These are phyloP conservation scores for Pelodiscus sinensis DNA, from an alignment of 2,113 vertebrate species.

Conservation along the genomic window DNA sequence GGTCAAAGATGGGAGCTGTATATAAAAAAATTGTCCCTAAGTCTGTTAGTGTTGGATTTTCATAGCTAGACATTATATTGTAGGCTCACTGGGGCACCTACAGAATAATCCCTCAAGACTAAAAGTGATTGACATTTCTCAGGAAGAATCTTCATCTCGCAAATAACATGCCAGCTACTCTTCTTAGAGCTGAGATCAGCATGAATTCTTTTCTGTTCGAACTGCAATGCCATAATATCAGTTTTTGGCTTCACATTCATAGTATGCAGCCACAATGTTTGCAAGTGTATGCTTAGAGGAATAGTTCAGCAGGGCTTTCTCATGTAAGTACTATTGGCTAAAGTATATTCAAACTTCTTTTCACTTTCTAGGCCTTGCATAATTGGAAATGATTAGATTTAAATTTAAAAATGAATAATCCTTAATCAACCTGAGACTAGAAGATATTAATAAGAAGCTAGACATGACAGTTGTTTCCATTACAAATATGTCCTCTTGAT, in stretches of 20 bases:
- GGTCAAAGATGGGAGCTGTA: background rate
- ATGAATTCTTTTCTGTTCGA: background rate
- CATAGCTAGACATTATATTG: background rate
- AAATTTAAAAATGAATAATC: background rate
- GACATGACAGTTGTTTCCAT: background rate
- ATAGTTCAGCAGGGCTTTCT: background rate
- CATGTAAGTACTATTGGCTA: background rate
- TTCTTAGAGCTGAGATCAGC: background rate
- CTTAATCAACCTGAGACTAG: background rate
- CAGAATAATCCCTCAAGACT: background rate
- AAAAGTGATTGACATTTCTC: background rate
- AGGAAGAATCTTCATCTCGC: background rate
- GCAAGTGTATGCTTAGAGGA: background rate
- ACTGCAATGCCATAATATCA: background rate
- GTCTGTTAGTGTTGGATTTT: background rate
- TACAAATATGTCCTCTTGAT: background rate
- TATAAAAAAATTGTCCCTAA: background rate
- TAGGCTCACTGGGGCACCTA: background rate
- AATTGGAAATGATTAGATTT: background rate
- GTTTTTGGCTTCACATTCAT: background rate
- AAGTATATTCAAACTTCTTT: background rate
- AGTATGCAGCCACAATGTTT: background rate
- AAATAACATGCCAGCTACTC: background rate
- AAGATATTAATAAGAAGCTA: background rate
- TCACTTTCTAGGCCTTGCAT: background rate